Conservation (phyloP, 2,888 invertebrate species). For the Plagiodera versicolora region DNA sequence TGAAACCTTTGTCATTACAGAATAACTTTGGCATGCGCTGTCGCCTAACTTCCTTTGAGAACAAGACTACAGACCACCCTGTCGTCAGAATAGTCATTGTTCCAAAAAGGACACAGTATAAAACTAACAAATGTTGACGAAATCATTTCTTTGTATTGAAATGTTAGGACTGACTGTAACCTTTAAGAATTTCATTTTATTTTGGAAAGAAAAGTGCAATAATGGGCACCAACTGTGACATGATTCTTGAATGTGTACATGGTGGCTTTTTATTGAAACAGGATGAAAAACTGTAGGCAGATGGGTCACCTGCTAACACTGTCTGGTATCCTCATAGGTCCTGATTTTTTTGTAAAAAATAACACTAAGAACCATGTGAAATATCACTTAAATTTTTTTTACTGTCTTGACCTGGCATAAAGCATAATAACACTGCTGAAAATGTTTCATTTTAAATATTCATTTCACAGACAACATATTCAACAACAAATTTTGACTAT, state of each 20-base stretch:
- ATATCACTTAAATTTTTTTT: no score
- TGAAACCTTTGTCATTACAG: neutral
- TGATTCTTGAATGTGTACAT: conserved; percentile 28
- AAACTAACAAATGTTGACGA: conserved; percentile 26
- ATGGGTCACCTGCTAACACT: conserved; percentile 18
- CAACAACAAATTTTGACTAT: no score
- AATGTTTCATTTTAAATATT: no score
- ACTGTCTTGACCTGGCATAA: no score
- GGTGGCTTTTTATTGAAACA: conserved; percentile 18
- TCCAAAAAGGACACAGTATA: conserved; percentile 13
- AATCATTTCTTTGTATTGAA: conserved; percentile 29
- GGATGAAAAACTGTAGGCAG: conserved; percentile 17
- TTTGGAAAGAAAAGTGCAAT: conserved; percentile 21
- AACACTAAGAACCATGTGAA: no score
- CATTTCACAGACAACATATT: no score
- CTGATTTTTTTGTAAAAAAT: no score
- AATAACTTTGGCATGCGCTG: neutral
- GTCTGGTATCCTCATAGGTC: neutral
- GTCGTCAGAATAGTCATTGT: conserved; percentile 15
- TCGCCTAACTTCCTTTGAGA: neutral
- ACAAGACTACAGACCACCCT: conserved; percentile 16
- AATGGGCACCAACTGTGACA: conserved; percentile 27
- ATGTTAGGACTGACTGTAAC: conserved; percentile 24
- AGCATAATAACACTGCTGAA: no score
- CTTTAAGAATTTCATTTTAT: conserved; percentile 17